Evolutionary conservation across 2,113 vertebrate genomes (phyloP), one percentile per base, ranked within the genome.

Genomic region (Dasyornis broadbenti): DNA sequence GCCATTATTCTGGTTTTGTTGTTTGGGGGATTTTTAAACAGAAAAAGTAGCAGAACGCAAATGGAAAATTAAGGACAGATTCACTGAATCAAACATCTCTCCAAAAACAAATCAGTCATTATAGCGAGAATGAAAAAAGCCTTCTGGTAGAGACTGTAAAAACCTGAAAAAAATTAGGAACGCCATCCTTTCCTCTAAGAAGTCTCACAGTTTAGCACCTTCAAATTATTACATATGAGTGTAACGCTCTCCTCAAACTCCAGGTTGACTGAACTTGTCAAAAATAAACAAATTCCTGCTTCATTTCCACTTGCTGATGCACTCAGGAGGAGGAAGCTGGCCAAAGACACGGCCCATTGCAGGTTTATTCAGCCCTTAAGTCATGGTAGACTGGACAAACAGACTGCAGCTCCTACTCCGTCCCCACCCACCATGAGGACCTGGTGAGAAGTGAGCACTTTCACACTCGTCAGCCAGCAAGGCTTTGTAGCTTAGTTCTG

Each of bases 61-160:
- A 90, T 86, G 49, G 44, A 54, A 96, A 95, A 87, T 79, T 77
- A 89, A 85, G 26, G 44, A 59, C 40, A 75, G 78, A 92, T 88
- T 92, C 53, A 68, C 31, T 68, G 60, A 75, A 63, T 92, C 68
- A 15, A 73, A 3, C 3, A 5, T 86, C 65, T 77, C 71, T 94
- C 78, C 64, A 96, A 85, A 96, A 97, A 96, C 45, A 44, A n/a
- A 63, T 91, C 88, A 92, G 86, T 79, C n/a, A 84, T 26, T 52
- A 78, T 4, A 30, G 72, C 9, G 6, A 93, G 53, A 86, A 57
- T 49, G 75, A 92, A 57, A 83, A 91, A 96, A 96, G 78, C 52
- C 71, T 93, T 91, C 88, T 95, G 59, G 37, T 45, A 84, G 49
- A 80, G 44, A 75, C 50, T 73, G 84, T 45, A 91, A 89, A 82